phyloP scores from a whole-genome alignment of 2,113 vertebrate species.

The Haemorhous mexicanus region DNA sequence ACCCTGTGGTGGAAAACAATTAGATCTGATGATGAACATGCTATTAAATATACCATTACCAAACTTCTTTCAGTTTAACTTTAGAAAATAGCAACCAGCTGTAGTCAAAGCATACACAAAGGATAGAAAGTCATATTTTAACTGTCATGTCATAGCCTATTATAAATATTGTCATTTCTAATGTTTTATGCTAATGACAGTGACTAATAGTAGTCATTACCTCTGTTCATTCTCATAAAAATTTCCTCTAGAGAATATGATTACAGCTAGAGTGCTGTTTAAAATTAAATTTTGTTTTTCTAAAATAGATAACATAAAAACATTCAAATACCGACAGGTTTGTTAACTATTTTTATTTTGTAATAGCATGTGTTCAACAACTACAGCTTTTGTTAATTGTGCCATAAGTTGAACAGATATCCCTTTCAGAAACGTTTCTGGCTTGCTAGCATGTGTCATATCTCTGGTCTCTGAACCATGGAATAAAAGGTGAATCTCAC shows the following conservation, averaged over 20 bases:
- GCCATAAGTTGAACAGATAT: background rate
- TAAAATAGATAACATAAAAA: constrained; percentile 48
- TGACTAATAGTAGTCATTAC: constrained; percentile 68
- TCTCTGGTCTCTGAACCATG: background rate
- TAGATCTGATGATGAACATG: constrained; percentile 47
- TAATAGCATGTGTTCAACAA: background rate
- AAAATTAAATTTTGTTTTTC: constrained; percentile 61
- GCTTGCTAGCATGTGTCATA: background rate
- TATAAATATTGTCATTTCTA: constrained; percentile 61
- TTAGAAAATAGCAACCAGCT: constrained; percentile 39
- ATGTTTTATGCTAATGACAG: constrained; percentile 61
- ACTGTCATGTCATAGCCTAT: constrained; percentile 42
- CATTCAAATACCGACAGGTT: constrained; percentile 52
- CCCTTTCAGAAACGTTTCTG: background rate
- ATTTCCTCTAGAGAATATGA: constrained; percentile 52
- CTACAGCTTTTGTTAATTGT: constrained; percentile 38
- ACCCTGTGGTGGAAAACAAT: constrained; percentile 69
- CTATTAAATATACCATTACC: constrained; percentile 56
- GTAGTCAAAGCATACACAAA: constrained; percentile 32
- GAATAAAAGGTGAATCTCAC: background rate
- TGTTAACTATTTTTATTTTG: constrained; percentile 58
- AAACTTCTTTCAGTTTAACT: constrained; percentile 36
- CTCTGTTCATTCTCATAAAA: constrained; percentile 63
- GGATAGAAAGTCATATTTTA: constrained; percentile 54
- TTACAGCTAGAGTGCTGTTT: constrained; percentile 44